These are phyloP conservation scores for Ispidina picta DNA, from an alignment of 2,797 vertebrate species.

Conservation along the genomic window DNA sequence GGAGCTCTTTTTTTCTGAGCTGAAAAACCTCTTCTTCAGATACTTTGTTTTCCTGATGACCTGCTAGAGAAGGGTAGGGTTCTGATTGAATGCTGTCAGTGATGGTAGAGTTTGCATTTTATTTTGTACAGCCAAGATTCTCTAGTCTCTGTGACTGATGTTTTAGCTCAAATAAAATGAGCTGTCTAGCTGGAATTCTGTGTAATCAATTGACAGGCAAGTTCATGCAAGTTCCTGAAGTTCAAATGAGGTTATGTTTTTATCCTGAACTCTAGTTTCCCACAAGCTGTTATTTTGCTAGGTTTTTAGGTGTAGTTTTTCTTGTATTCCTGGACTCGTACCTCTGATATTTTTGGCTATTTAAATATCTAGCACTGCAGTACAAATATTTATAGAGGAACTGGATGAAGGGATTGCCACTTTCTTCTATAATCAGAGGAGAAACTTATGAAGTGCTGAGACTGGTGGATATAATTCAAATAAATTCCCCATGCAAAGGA, in stretches of 20 bases:
- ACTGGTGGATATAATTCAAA: background rate
- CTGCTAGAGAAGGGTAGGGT: background rate
- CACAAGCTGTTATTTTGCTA: constrained; percentile 11
- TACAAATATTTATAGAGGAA: background rate
- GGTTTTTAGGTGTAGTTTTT: background rate
- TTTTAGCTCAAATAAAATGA: constrained; percentile 22
- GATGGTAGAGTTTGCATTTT: background rate
- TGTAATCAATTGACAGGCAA: background rate
- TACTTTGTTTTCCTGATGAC: background rate
- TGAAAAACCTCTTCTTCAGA: background rate
- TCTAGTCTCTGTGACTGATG: background rate
- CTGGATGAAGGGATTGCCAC: background rate
- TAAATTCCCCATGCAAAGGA: background rate
- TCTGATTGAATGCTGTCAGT: background rate
- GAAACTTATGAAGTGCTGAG: background rate
- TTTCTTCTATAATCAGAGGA: background rate
- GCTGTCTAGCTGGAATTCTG: background rate
- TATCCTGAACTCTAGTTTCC: constrained; percentile 38
- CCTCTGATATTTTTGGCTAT: constrained; percentile 6
- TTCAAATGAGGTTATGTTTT: constrained; percentile 59
- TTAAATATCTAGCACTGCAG: background rate
- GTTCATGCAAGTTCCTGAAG: constrained; percentile 22
- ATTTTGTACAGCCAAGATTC: constrained; percentile 8
- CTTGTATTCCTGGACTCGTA: background rate
- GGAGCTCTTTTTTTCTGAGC: background rate